Evolutionary conservation across 2,888 invertebrate genomes (phyloP).

Genomic region (Phortica magna): DNA sequence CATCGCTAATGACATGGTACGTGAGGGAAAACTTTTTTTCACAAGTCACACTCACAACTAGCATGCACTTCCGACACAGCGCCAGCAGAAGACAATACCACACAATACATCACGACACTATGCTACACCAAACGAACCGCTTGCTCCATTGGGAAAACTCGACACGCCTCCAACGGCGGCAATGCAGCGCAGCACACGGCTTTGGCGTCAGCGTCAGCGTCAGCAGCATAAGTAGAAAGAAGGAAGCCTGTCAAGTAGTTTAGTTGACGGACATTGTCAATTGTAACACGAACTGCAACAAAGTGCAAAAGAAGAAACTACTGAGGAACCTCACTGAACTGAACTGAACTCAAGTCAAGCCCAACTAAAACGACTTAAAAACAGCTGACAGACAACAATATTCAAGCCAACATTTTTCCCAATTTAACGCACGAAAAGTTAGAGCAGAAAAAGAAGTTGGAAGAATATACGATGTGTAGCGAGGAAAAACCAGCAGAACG

Average conservation of each 20-base stretch:
- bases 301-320: background rate
- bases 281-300: background rate
- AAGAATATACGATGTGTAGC: background rate
- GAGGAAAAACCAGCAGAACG: slow-evolving; percentile 31
- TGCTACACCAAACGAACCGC: background rate
- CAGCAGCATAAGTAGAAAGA: background rate
- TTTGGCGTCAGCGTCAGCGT: background rate
- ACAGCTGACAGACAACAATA: slow-evolving; percentile 10
- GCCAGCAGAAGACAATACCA: no score
- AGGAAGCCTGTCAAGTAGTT: background rate
- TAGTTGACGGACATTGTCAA: background rate
- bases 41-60: slow-evolving; percentile 2
- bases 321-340: background rate
- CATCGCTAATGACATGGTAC: background rate
- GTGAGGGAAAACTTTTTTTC: background rate
- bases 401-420: background rate
- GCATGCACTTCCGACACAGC: slow-evolving; percentile 12
- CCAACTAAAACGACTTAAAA: background rate
- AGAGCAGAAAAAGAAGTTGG: background rate
- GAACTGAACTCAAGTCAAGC: background rate
- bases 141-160: slow-evolving; percentile 13
- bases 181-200: no score
- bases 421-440: background rate
- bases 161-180: background rate
- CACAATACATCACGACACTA: background rate